Conservation (phyloP, 2,888 invertebrate species). For the Capitulum mitella region DNA sequence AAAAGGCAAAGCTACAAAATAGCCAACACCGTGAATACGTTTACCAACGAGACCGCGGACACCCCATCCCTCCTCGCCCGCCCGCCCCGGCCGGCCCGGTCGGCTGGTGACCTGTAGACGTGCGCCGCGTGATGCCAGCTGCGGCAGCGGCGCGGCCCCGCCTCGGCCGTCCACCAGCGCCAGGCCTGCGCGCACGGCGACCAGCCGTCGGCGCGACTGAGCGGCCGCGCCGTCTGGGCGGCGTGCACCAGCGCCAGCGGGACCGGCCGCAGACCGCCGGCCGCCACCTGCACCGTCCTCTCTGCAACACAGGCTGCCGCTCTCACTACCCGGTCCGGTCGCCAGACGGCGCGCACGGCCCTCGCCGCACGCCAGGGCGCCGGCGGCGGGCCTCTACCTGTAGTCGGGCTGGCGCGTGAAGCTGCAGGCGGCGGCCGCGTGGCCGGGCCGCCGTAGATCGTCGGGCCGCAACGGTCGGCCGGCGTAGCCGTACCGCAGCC, state of each 20-base stretch:
- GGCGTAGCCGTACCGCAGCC: background rate
- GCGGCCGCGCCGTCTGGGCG: background rate
- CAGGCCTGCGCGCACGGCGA: background rate
- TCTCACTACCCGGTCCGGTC: background rate
- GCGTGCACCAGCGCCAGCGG: slow-evolving; percentile 14
- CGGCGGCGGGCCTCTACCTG: background rate
- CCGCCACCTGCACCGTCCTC: background rate
- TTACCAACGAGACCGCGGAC: no score
- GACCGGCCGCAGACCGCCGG: background rate
- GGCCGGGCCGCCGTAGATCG: background rate
- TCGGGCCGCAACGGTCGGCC: slow-evolving; percentile 8
- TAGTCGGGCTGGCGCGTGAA: background rate
- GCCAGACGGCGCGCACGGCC: background rate
- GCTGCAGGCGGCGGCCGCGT: background rate
- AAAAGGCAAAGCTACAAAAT: no score
- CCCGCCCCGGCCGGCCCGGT: no score
- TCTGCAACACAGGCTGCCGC: background rate
- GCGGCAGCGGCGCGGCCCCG: background rate
- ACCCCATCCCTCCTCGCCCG: no score
- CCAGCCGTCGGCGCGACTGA: background rate
- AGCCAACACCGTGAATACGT: no score
- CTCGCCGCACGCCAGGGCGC: background rate
- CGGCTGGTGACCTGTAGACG: background rate
- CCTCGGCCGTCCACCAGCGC: slow-evolving; percentile 5
- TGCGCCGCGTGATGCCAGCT: background rate